Conservation (phyloP, 2,797 vertebrate species). For the Thunnus albacares region DNA sequence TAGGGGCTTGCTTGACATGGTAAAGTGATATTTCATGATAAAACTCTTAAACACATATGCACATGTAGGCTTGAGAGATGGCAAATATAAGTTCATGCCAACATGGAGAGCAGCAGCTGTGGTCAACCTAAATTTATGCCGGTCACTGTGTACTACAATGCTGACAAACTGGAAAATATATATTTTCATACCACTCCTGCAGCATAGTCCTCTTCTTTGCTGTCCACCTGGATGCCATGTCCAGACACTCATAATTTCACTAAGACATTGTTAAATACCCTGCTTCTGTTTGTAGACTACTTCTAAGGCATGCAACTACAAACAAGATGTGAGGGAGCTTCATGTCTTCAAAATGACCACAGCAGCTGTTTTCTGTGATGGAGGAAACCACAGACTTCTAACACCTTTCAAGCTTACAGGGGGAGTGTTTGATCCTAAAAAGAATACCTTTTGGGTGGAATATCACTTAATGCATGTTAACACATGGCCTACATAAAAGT, state of each 20-base stretch:
- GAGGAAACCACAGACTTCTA: slow-evolving; percentile 11
- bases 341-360: slow-evolving; percentile 35
- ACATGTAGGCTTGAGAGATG: neutral
- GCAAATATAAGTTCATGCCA: too few species aligned
- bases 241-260: slow-evolving; percentile 2
- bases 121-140: neutral
- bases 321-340: slow-evolving; percentile 17
- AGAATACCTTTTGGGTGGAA: slow-evolving; percentile 8
- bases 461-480: slow-evolving; percentile 36
- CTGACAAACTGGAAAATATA: neutral
- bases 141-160: neutral
- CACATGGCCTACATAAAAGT: slow-evolving; percentile 8
- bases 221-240: neutral
- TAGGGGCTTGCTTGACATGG: neutral
- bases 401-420: neutral
- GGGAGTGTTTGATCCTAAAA: slow-evolving; percentile 19
- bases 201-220: neutral
- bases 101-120: neutral
- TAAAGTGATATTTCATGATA: neutral
- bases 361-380: slow-evolving; percentile 7
- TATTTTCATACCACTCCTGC: neutral
- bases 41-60: neutral
- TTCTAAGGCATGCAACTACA: slow-evolving; percentile 24
- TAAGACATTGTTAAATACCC: neutral
- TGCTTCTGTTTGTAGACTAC: neutral